Percentiles rank a stretch among this genome's conserved stretches.
These are phyloP conservation scores for Orbicella faveolata DNA, from an alignment of 64 coral and sea anemone species.

Conservation along the genomic window DNA sequence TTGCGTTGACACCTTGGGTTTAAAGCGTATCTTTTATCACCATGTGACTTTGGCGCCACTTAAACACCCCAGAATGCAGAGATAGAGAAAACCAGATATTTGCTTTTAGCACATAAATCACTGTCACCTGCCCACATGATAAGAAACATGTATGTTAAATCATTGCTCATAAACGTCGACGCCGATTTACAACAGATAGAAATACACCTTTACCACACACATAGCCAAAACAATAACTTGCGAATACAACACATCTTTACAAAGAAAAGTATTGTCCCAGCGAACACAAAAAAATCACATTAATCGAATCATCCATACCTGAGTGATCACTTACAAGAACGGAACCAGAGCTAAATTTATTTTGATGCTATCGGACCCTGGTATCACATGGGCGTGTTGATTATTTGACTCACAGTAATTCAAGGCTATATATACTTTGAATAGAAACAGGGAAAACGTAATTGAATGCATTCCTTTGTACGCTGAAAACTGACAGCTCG, in stretches of 20 bases:
- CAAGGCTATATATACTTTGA: slow-evolving; percentile 45
- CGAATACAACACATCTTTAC: neutral
- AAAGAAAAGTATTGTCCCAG: slow-evolving; percentile 27
- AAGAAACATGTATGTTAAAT: slow-evolving; percentile 32
- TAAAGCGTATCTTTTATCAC: slow-evolving; percentile 35
- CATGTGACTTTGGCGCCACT: slow-evolving; percentile 28
- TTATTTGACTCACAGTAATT: slow-evolving; percentile 40
- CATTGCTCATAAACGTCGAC: slow-evolving; percentile 45
- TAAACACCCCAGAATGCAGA: slow-evolving; percentile 24
- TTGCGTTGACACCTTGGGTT: slow-evolving; percentile 11
- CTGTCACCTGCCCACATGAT: slow-evolving; percentile 24
- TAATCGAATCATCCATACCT: slow-evolving; percentile 4
- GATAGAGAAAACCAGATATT: slow-evolving; percentile 39
- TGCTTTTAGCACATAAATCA: slow-evolving; percentile 38
- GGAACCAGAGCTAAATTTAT: slow-evolving; percentile 26
- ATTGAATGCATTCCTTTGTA: slow-evolving; percentile 51
- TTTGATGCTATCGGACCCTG: slow-evolving; percentile 28
- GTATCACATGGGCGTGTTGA: slow-evolving; percentile 47
- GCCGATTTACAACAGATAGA: slow-evolving; percentile 35
- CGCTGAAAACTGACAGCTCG: slow-evolving; percentile 16
- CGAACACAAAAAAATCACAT: slow-evolving; percentile 32
- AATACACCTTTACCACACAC: slow-evolving; percentile 39
- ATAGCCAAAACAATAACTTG: slow-evolving; percentile 18
- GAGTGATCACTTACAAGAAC: slow-evolving; percentile 24
- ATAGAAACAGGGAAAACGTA: slow-evolving; percentile 30